A percentile compares a stretch with the other conserved stretches of the same genome.
Evolutionary conservation across 2,888 invertebrate genomes (phyloP).

Genomic region (Agrotis exclamationis): DNA sequence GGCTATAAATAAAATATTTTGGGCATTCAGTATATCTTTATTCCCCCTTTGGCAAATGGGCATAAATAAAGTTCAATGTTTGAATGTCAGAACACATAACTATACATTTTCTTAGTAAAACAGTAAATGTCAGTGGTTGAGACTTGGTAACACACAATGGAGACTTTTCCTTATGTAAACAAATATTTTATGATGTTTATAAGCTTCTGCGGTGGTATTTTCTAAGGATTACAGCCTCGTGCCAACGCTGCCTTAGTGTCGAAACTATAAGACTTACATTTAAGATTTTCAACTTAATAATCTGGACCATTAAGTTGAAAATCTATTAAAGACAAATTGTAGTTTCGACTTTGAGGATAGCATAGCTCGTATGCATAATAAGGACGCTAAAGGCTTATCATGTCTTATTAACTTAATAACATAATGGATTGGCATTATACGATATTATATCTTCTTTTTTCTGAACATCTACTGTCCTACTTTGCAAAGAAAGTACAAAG

Average conservation of each 20-base stretch:
- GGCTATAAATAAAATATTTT: too few relatives aligned
- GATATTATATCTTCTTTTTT: too few relatives aligned
- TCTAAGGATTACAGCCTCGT: too few relatives aligned
- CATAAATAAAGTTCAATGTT: constrained; percentile 51
- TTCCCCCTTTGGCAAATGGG: not conserved
- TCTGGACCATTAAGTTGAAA: too few relatives aligned
- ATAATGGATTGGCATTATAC: not conserved
- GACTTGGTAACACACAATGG: not conserved
- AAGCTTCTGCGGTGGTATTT: not conserved
- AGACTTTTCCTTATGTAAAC: constrained; percentile 20
- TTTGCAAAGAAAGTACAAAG: too few relatives aligned
- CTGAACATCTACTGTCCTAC: too few relatives aligned
- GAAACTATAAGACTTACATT: too few relatives aligned
- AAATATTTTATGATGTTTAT: constrained; percentile 22
- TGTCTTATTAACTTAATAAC: not conserved
- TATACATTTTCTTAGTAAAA: constrained; percentile 8
- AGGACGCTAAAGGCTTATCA: not conserved
- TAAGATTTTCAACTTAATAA: too few relatives aligned
- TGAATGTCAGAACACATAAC: constrained; percentile 52
- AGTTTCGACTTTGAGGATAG: too few relatives aligned
- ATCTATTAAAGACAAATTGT: too few relatives aligned
- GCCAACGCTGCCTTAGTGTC: too few relatives aligned
- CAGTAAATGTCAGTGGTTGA: constrained; percentile 23
- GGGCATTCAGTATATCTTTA: constrained; percentile 12
- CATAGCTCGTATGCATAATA: not conserved